Percentiles rank a stretch among this genome's conserved stretches.
phyloP scores from a whole-genome alignment of 1,140 invertebrate species.

The Cydia splendana region DNA sequence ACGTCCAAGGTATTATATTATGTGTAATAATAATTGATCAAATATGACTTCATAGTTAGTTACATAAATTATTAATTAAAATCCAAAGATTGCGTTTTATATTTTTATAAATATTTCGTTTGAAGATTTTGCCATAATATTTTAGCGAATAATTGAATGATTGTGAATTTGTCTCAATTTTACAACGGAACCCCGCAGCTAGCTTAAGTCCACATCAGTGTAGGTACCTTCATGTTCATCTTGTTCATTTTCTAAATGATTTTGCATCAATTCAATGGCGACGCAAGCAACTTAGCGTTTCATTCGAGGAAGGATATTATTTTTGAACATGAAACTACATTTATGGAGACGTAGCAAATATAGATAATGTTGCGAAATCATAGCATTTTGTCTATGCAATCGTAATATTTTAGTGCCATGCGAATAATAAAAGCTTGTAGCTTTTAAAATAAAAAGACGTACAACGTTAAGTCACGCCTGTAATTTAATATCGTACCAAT shows the following conservation, averaged over 20 bases:
- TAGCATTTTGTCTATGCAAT: not conserved
- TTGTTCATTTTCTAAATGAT: too few species aligned
- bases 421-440: conserved; percentile 14
- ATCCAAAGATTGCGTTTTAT: conserved; percentile 21
- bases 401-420: conserved; percentile 13
- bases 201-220: too few species aligned
- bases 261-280: too few species aligned
- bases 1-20: conserved; percentile 19
- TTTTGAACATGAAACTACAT: too few species aligned
- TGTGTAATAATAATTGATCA: conserved; percentile 1
- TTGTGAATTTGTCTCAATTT: not conserved
- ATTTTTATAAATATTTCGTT: not conserved
- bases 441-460: conserved; percentile 38
- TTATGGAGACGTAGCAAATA: too few species aligned
- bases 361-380: too few species aligned
- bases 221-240: too few species aligned
- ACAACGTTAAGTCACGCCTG: not conserved
- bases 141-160: not conserved
- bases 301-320: too few species aligned
- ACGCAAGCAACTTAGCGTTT: too few species aligned
- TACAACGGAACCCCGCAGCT: not conserved
- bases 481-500: not conserved
- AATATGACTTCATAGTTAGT: conserved; percentile 1
- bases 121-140: not conserved
- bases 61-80: conserved; percentile 7